Evolutionary conservation across 2,888 invertebrate species (phyloP), one percentile per base, ranked within the genome.

Genomic region (Cancer borealis): DNA sequence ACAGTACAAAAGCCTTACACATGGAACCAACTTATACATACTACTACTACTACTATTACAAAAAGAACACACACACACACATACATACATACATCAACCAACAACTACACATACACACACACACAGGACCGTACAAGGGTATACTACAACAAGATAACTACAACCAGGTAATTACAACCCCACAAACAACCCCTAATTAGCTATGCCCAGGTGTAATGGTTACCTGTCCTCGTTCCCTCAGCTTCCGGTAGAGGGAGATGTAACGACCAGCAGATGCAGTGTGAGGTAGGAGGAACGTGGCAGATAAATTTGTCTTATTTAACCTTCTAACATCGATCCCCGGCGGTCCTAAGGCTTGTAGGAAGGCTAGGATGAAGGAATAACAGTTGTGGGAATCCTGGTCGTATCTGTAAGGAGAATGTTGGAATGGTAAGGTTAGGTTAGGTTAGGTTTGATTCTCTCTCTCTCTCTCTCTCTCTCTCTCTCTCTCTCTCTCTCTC

Each of bases 191-290:
- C 39, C 2, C 39, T 39, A 39, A 39, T 39, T 39, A 39, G 0
- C 39, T 39, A 39, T 39, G 39, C 39, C 39, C 39, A 39, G 39
- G 39, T 39, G 45, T 84, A 47, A 90, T 73, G 21, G 93, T 49
- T 12, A 95, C 87, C 14, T 92, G 90, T 3, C 89, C 92, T 26
- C 94, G 47, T 14, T 30, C 45, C 60, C 46, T 46, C 10, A 95
- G 88, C 96, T 98, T 98, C 96, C 98, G 97, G 96, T 98, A 98
- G 66, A 98, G 97, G 1, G 98, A 98, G 96, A 98, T 98, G 96
- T 98, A 99, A 97, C 98, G 98, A 91, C 98, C 98, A 89, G 98
- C 98, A 45, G 98, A 97, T 49, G 98, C 98, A 66, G 98, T 98
- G 96, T 98, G 97, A 4, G 98, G 98, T 94, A 98, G 97, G 96